phyloP scores from a whole-genome alignment of 2,113 vertebrate genomes.

The Salvelinus fontinalis region DNA sequence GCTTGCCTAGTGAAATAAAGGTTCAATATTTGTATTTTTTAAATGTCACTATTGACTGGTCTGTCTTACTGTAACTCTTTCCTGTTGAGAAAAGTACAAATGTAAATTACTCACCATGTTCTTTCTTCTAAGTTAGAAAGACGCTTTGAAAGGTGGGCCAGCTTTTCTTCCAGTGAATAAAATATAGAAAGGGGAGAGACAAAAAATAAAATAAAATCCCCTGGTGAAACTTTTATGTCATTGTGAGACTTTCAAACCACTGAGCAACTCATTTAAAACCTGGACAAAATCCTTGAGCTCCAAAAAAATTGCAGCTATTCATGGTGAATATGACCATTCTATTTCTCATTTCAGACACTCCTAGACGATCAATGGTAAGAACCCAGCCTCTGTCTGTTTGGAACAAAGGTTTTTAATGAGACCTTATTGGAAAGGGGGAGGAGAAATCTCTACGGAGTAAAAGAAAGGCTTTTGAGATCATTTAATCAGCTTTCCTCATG shows the following conservation, averaged over 20 bases:
- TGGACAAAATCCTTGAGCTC: background rate
- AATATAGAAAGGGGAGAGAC: background rate
- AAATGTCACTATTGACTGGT: background rate
- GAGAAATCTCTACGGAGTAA: slow-evolving; percentile 2
- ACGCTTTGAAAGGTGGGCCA: no score
- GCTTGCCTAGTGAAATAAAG: no score
- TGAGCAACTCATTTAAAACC: background rate
- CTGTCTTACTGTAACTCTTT: background rate
- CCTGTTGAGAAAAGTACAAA: no score
- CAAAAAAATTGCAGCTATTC: background rate
- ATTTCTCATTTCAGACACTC: slow-evolving; percentile 14
- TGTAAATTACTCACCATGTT: no score
- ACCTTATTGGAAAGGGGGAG: background rate
- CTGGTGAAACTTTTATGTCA: background rate
- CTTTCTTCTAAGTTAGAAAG: no score
- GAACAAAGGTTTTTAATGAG: slow-evolving; percentile 36
- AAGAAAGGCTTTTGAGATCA: background rate
- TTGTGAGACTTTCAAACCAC: background rate
- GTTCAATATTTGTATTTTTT: no score
- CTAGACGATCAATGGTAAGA: slow-evolving; percentile 32
- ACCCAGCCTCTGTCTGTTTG: slow-evolving; percentile 13
- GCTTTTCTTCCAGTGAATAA: background rate
- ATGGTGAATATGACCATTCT: slow-evolving; percentile 5
- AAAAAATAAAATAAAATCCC: background rate
- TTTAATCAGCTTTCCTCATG: slow-evolving; percentile 12